Evolutionary conservation across 1,140 invertebrate genomes (phyloP), one percentile per base, ranked within the genome.

Genomic region (Sogatella furcifera): DNA sequence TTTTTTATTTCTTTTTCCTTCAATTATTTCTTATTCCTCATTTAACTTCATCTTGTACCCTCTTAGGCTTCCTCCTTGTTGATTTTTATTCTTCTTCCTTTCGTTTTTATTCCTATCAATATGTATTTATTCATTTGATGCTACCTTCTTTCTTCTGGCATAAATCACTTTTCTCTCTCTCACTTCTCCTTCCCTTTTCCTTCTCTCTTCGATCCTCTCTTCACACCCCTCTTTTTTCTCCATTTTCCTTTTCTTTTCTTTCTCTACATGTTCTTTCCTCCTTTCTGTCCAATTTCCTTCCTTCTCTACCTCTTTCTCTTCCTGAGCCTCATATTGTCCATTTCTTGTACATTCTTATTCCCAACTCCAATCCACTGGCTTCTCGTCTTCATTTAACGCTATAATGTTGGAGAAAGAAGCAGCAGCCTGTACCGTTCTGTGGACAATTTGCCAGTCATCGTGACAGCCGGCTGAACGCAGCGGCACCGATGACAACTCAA

Each of bases 381-480:
- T 17, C 10, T 52, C 13, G 21, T 31, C 41, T 42, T 41, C 31
- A 42, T 57, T 31, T 41, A 14, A 42, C 44, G 21, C 21, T 15
- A 13, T 14, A 41, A 43, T 57, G 28, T 2, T 2, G 55, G 2
- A n/a, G 4, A 34, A n/a, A 17, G 4, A 24, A 9, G 22, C 10
- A 6, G 9, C 22, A 24, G 9, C 17, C 31, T 15, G 41, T 41
- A 41, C n/a, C 13, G 19, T 22, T 11, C 38, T 55, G 9, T 8
- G 1, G 11, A 28, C 15, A 24, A 55, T 13, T 38, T 15, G 24
- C 24, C 17, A 28, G 15, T 31, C 9, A 24, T 38, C 9, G 21
- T 55, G 15, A 17, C 24, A 21, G 15, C 15, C 24, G 2, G 67
- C 69, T 71, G 21, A 17, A 69, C 69, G 71, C 71, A 63, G 68